These are phyloP conservation scores for Malacoctenus gilli DNA, from an alignment of 2,797 vertebrate species.

Conservation along the genomic window DNA sequence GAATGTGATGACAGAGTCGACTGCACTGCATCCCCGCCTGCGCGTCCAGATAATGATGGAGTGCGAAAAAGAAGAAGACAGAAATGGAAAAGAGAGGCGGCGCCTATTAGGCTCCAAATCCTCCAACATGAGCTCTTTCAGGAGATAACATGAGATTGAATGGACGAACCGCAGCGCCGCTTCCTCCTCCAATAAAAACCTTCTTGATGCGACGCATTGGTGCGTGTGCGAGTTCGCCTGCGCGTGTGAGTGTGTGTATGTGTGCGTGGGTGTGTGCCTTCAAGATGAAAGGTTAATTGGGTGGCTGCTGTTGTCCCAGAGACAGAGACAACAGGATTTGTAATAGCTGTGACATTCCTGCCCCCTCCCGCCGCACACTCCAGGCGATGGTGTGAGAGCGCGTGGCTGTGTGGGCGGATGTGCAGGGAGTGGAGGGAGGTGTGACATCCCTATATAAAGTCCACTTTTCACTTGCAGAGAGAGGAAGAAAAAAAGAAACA, in stretches of 20 bases:
- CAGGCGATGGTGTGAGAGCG: constrained; percentile 46
- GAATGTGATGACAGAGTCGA: background rate
- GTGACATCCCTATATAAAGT: constrained; percentile 38
- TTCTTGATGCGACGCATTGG: constrained; percentile 28
- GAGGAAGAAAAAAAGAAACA: constrained; percentile 20
- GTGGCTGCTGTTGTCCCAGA: constrained; percentile 68
- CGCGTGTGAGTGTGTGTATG: constrained; percentile 9
- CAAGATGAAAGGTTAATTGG: constrained; percentile 83
- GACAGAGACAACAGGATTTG: constrained; percentile 72
- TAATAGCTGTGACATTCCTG: constrained; percentile 78
- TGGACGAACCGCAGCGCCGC: constrained; percentile 6
- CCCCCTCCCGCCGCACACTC: constrained; percentile 51
- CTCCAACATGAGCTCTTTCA: constrained; percentile 18
- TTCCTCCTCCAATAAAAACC: constrained; percentile 27
- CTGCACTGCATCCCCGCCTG: background rate
- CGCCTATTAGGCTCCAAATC: constrained; percentile 21
- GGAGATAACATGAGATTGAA: constrained; percentile 38
- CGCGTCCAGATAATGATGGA: constrained; percentile 8
- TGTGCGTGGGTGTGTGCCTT: constrained; percentile 30
- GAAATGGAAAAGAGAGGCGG: constrained; percentile 5
- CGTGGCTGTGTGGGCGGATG: constrained; percentile 40
- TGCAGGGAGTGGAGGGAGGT: background rate
- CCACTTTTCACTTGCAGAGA: constrained; percentile 18
- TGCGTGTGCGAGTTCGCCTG: constrained; percentile 9
- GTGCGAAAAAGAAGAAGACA: constrained; percentile 7